Percentiles rank a stretch among this genome's conserved stretches.
Conservation (phyloP, 2,113 vertebrate species). For the Hydrochoerus hydrochaeris region DNA sequence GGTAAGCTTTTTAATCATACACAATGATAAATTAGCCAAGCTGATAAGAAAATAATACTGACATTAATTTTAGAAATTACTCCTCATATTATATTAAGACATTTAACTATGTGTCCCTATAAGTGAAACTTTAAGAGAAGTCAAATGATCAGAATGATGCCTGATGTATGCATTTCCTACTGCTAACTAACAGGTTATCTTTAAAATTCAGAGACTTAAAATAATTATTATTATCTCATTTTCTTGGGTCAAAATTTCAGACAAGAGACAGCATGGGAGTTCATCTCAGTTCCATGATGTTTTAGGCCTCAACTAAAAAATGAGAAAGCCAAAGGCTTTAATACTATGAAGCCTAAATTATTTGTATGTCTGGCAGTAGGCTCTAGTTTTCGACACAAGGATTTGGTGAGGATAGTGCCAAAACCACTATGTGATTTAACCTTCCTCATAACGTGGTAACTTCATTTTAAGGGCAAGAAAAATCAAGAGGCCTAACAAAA, state of each 20-base stretch:
- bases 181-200: neutral
- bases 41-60: neutral
- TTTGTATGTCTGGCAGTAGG: neutral
- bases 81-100: neutral
- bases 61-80: slow-evolving; percentile 23
- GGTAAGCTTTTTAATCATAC: neutral
- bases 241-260: slow-evolving; percentile 13
- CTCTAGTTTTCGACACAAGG: neutral
- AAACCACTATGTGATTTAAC: neutral
- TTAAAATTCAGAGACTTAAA: slow-evolving; percentile 8
- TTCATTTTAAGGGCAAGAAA: neutral
- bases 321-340: neutral
- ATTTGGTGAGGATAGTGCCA: neutral
- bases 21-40: slow-evolving; percentile 6
- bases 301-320: neutral
- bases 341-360: neutral
- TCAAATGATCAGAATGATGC: slow-evolving; percentile 31
- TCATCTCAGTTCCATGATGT: neutral
- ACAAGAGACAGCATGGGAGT: neutral
- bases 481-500: neutral
- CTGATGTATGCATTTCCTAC: neutral
- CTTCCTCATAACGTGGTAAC: neutral
- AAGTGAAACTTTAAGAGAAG: neutral
- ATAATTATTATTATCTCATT: neutral
- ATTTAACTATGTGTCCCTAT: neutral